These are phyloP conservation scores for Myrmecophaga tridactyla DNA, from an alignment of 2,113 vertebrate genomes.

Conservation along the genomic window DNA sequence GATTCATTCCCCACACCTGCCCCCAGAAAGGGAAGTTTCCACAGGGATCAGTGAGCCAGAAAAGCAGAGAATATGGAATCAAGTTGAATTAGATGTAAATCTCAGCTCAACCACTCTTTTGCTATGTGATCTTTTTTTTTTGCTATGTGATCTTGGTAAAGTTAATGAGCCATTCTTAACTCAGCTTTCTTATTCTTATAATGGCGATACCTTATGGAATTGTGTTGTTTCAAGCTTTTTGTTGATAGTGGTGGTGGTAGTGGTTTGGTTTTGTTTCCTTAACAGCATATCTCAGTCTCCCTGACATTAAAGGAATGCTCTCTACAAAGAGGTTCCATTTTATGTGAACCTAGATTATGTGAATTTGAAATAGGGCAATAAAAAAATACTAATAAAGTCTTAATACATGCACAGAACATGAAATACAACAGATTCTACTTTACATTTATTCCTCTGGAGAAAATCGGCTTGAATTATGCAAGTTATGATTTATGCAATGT, in stretches of 20 bases:
- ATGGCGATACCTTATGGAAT: not conserved
- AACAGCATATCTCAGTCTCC: not conserved
- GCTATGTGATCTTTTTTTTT: not conserved
- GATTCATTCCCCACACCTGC: not conserved
- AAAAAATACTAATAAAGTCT: slow-evolving; percentile 57
- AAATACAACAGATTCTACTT: slow-evolving; percentile 61
- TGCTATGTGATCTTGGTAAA: not conserved
- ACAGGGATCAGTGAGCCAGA: not conserved
- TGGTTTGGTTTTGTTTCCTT: not conserved
- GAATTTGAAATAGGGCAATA: slow-evolving; percentile 47
- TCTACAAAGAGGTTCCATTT: not conserved
- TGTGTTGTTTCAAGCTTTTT: not conserved
- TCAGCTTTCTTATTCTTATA: not conserved
- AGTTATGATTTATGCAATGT: slow-evolving; percentile 56
- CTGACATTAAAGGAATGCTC: not conserved
- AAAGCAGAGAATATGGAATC: not conserved
- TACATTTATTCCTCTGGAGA: slow-evolving; percentile 41
- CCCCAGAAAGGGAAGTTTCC: not conserved
- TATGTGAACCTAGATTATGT: slow-evolving; percentile 38
- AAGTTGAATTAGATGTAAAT: not conserved
- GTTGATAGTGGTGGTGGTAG: not conserved
- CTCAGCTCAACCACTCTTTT: not conserved
- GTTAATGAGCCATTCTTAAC: not conserved
- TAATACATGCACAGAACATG: slow-evolving; percentile 42
- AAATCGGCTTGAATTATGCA: slow-evolving; percentile 56